Evolutionary conservation across 2,888 invertebrate species (phyloP), one percentile per base, ranked within the genome.

Genomic region (Rapana venosa): DNA sequence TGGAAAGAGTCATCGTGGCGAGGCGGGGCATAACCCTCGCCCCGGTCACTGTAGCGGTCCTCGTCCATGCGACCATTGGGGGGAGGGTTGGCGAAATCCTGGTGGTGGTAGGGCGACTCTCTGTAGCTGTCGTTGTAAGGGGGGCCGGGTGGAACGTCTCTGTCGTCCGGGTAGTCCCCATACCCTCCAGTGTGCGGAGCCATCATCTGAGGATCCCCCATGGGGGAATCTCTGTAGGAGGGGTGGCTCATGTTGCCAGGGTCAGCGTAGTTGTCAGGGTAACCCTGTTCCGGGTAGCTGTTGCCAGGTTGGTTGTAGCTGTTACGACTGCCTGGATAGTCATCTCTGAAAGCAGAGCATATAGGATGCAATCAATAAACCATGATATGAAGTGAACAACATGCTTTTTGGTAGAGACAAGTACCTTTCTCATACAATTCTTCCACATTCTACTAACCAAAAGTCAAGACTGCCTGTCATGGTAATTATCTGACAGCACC

Each of bases 251-350:
- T 47, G 88, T 70, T 66, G 36, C 70, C 47, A 0, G 61, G 88
- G 61, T 89, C 88, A 4, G 77, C 87, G 81, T 92, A 92, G 47
- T 88, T 91, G 88, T 92, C 92, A 56, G 92, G 92, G 35, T 91
- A 90, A 26, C 92, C 92, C 32, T 91, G 92, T 20, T 90, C 90
- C 17, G 92, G 92, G n/a, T 91, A 90, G 17, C 92, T 92, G 26
- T 91, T 92, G 8, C 83, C 88, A 22, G 90, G 86, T 26, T n/a
- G 85, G 32, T 81, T 66, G 61, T 87, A 88, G n/a, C 87, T 83
- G 61, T 87, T 83, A 22, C 91, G 86, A 66, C 66, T 84, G 61
- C 85, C 89, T 5, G 74, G 84, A 32, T 89, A 89, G 20, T 89
- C 89, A 30, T 89, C 89, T 58, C 89, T 89, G 85, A 17, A 85